Conservation (phyloP, 1,140 invertebrate species). For the Drosophila kepulauana region DNA sequence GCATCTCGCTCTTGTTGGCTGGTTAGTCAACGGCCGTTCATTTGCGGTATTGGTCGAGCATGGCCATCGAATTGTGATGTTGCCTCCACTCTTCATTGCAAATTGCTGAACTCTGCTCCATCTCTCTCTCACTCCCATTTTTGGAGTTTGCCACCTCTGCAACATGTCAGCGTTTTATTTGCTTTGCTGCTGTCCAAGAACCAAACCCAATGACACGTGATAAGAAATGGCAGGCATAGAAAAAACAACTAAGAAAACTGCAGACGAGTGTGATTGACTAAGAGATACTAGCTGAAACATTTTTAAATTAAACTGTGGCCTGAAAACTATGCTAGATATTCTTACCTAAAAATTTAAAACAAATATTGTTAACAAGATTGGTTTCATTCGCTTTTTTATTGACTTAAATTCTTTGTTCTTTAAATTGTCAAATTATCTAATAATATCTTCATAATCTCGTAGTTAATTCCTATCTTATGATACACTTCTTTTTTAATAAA, state of each 20-base stretch:
- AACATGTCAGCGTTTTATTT: constrained; percentile 77
- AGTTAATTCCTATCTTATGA: no score
- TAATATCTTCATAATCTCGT: no score
- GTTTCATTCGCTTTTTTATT: no score
- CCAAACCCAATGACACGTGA: constrained; percentile 73
- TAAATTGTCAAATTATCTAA: no score
- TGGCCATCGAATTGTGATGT: constrained; percentile 33
- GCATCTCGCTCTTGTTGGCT: constrained; percentile 8
- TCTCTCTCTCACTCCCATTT: constrained; percentile 25
- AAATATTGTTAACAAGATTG: not conserved
- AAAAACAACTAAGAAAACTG: not conserved
- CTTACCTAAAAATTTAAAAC: not conserved
- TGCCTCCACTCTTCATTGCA: constrained; percentile 46
- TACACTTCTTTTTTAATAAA: no score
- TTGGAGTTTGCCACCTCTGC: constrained; percentile 24
- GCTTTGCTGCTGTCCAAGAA: constrained; percentile 43
- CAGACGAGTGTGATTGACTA: no score
- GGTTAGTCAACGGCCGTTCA: constrained; percentile 67
- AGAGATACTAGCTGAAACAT: no score
- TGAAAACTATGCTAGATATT: no score
- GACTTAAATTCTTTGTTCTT: no score
- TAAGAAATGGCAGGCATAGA: constrained; percentile 64
- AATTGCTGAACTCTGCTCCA: constrained; percentile 63
- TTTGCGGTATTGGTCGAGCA: constrained; percentile 62
- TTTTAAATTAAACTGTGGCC: no score